Base-by-base conservation (phyloP, 2,888 invertebrate genomes). In the Hirtodrosophila duncani region DNA sequence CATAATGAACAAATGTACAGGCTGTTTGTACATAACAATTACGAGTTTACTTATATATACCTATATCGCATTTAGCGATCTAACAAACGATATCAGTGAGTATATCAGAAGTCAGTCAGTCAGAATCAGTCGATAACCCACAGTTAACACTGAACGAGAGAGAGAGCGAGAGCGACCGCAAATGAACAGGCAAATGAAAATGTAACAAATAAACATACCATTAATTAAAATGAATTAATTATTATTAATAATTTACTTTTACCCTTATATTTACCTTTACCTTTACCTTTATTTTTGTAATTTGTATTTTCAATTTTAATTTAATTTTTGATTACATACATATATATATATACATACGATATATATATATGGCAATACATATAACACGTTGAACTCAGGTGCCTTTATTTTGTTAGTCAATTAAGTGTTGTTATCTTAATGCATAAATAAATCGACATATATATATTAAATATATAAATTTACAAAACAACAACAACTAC, bases 381-480 rank as follows among this genome's bases (percentile, higher is more conserved):
- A n/a, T 59, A 75, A 79, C 72, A 72, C 61, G 70, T 77, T 77
- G 72, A 84, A 84, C 83, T 84, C 83, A 84, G 83, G 83, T 84
- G 83, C 83, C 83, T 84, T 83, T 71, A 70, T 45, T 66, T 70
- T 81, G 82, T 59, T 84, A 84, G 84, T 83, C 83, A 82, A 63
- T 77, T 83, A 84, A 83, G 79, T 48, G 72, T 77, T 83, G 81
- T 83, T 82, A 81, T 77, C 63, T 77, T 77, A n/a, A 77, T 74
- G 66, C 67, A 74, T 79, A 75, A 72, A 67, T 48, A 43, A 60
- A 63, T 49, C 60, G 53, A 55, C 42, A 51, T n/a, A n/a, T n/a
- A n/a, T n/a, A n/a, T n/a, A n/a, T n/a, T 6, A 24, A 1, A 6
- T 11, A 11, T 29, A 13, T 14, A 1, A 3, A 13, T 8, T 11